A percentile compares a stretch with the other conserved stretches of the same genome.
Conservation (phyloP, 2,888 invertebrate genomes). For the Drosophila niveifrons region DNA sequence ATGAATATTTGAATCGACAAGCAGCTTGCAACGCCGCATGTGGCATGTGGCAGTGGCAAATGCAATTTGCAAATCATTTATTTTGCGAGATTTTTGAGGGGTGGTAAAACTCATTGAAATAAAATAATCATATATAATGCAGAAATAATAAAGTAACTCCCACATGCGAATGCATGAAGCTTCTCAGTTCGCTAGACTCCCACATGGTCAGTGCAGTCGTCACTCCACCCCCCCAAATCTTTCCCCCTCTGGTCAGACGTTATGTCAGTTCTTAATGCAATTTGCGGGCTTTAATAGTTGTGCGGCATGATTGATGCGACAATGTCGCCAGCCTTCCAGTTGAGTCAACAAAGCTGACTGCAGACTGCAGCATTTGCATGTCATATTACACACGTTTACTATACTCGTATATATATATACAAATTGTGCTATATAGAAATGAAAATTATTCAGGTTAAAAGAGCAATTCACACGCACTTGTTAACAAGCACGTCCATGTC, state of each 20-base stretch:
- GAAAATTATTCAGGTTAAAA: constrained; percentile 12
- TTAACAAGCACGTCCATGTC: constrained; percentile 45
- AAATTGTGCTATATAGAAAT: constrained; percentile 4
- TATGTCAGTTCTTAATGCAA: constrained; percentile 25
- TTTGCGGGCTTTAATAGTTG: constrained; percentile 34
- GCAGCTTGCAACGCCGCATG: constrained; percentile 15
- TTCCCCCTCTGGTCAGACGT: not conserved
- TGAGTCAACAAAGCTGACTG: constrained; percentile 16
- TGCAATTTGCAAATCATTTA: constrained; percentile 38
- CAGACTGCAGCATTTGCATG: constrained; percentile 15
- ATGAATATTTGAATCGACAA: constrained; percentile 36
- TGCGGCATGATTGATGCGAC: constrained; percentile 63
- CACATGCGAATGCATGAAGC: not conserved
- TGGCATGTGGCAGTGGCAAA: constrained; percentile 16
- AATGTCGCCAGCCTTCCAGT: constrained; percentile 31
- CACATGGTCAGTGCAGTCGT: constrained; percentile 23
- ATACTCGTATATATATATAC: not conserved
- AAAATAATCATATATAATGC: constrained; percentile 12
- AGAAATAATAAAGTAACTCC: constrained; percentile 5
- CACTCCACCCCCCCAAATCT: not conserved
- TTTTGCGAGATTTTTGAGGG: constrained; percentile 14
- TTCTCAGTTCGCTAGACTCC: not conserved
- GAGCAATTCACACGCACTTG: constrained; percentile 49
- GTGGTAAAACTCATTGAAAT: constrained; percentile 25
- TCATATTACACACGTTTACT: not conserved